Evolutionary conservation across 2,113 vertebrate species (phyloP).

Genomic region (Phyllopteryx taeniolatus): DNA sequence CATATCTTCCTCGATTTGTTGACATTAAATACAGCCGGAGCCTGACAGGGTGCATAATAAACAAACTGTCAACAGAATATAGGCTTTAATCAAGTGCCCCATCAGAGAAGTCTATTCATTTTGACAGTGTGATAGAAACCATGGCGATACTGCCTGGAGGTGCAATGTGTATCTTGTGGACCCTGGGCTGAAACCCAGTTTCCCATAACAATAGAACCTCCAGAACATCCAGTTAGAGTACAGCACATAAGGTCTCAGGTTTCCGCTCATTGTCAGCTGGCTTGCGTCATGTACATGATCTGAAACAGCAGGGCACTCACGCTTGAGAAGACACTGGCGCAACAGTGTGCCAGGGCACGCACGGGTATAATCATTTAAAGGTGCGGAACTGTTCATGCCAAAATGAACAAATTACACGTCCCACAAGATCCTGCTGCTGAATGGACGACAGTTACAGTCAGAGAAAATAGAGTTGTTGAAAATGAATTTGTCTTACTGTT

Average conservation of each 20-base stretch:
- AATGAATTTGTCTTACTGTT: slow-evolving; percentile 9
- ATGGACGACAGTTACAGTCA: neutral
- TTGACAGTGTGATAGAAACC: neutral
- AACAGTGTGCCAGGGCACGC: slow-evolving; percentile 25
- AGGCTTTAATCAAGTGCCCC: neutral
- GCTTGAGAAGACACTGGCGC: slow-evolving; percentile 9
- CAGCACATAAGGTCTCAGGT: neutral
- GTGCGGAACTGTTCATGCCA: slow-evolving; percentile 20
- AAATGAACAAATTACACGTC: slow-evolving; percentile 38
- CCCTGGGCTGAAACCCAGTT: neutral
- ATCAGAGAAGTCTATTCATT: neutral
- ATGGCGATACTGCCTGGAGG: neutral
- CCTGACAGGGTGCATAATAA: neutral
- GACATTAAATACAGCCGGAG: neutral
- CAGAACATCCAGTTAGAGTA: neutral
- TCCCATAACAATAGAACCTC: slow-evolving; percentile 4
- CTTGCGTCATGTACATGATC: slow-evolving; percentile 39
- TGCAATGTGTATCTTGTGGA: neutral
- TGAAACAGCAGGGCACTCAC: slow-evolving; percentile 17
- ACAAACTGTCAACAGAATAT: neutral
- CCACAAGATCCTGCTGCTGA: slow-evolving; percentile 6
- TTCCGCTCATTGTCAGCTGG: slow-evolving; percentile 14
- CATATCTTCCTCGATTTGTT: neutral
- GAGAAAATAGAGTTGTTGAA: neutral
- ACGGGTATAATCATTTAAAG: slow-evolving; percentile 25